Conservation (phyloP, 1,140 invertebrate genomes). For the Agrypnia vestita region DNA sequence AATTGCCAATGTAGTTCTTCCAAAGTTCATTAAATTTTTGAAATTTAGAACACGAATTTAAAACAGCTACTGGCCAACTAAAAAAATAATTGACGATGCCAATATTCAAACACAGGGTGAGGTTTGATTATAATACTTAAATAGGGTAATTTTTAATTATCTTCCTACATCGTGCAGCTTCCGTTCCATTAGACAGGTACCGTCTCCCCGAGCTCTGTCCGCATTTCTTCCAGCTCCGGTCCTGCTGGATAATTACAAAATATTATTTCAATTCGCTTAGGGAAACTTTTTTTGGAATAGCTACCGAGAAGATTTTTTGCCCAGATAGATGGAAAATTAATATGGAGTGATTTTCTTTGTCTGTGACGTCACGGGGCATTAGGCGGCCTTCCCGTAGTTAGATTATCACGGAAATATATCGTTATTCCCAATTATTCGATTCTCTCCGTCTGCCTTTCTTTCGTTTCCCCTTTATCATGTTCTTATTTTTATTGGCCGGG, state of each 20-base stretch:
- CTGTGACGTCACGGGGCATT: conserved; percentile 27
- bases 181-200: conserved; percentile 6
- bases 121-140: background rate
- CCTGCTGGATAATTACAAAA: conserved; percentile 8
- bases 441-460: conserved; percentile 7
- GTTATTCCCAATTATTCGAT: conserved; percentile 30
- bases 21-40: too few relatives aligned
- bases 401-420: conserved; percentile 16
- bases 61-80: too few relatives aligned
- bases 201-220: background rate
- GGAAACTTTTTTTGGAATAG: conserved; percentile 20
- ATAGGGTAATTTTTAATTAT: background rate
- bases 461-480: background rate
- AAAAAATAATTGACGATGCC: too few relatives aligned
- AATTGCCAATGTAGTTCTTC: too few relatives aligned
- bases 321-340: conserved; percentile 38
- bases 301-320: conserved; percentile 17
- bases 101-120: too few relatives aligned
- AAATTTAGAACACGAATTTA: too few relatives aligned
- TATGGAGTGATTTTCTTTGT: conserved; percentile 36
- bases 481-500: too few relatives aligned
- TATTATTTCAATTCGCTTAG: conserved; percentile 20
- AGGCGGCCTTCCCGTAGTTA: background rate
- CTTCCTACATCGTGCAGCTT: background rate
- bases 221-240: too few relatives aligned